A percentile compares a stretch with the other conserved stretches of the same genome.
phyloP scores from a whole-genome alignment of 2,113 vertebrate species.

The Bos javanicus region DNA sequence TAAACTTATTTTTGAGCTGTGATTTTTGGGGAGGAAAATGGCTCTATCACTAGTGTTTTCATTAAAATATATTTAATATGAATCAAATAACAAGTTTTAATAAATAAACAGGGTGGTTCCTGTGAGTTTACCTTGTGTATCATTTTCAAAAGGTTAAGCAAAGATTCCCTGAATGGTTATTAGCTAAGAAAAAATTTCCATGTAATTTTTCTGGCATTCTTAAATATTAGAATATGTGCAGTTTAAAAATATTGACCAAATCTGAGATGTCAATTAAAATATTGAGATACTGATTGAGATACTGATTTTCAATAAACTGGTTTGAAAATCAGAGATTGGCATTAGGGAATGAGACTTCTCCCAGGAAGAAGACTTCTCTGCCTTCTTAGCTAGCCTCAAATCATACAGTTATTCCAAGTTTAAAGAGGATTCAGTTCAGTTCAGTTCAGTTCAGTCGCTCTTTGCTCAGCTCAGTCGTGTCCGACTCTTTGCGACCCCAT shows the following conservation, averaged over 20 bases:
- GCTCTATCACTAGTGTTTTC: background rate
- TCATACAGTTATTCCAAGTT: background rate
- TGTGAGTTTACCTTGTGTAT: background rate
- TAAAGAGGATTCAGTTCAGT: background rate
- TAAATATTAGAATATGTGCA: background rate
- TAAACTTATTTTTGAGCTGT: constrained; percentile 36
- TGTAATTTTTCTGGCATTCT: background rate
- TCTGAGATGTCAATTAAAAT: background rate
- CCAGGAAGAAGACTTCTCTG: background rate
- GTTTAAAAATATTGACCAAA: background rate
- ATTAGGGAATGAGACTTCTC: background rate
- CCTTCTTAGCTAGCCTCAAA: background rate
- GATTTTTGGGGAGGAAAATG: background rate
- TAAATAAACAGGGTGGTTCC: background rate
- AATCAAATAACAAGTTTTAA: constrained; percentile 30
- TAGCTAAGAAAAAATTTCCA: background rate
- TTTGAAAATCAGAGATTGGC: background rate
- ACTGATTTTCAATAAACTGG: background rate
- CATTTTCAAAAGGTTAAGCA: constrained; percentile 13
- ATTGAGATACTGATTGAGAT: background rate
- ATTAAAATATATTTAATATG: constrained; percentile 10
- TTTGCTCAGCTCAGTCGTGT: too few relatives aligned
- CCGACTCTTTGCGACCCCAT: too few relatives aligned
- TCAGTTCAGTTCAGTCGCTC: too few relatives aligned
- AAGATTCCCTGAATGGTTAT: background rate